Evolutionary conservation across 2,888 invertebrate genomes (phyloP).

Genomic region (Eupithecia exiguata): DNA sequence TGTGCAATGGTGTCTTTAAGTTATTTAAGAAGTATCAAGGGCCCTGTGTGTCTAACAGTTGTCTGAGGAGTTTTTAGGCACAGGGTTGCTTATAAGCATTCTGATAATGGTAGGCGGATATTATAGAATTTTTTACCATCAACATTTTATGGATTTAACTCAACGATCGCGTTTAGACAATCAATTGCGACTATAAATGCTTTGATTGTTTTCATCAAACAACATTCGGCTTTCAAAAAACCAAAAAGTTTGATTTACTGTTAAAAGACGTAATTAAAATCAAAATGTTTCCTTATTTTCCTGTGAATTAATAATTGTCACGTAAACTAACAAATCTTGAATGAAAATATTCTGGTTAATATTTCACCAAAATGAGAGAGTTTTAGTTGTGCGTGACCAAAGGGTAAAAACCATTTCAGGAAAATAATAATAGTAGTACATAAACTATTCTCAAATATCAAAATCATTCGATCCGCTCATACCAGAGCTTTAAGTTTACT

Average conservation of each 20-base stretch:
- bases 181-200: not conserved
- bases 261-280: not conserved
- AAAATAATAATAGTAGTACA: not conserved
- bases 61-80: not conserved
- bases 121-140: not conserved
- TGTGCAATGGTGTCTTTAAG: not conserved
- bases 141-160: not conserved
- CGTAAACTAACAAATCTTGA: not conserved
- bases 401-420: not conserved
- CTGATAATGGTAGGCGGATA: not conserved
- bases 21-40: not conserved
- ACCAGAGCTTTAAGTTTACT: conserved; percentile 76
- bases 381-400: not conserved
- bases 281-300: not conserved
- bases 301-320: not conserved
- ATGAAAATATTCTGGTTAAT: not conserved
- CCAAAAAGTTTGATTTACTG: not conserved
- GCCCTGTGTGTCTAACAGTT: not conserved
- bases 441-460: conserved; percentile 53
- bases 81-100: not conserved
- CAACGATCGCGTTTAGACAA: not conserved
- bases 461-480: conserved; percentile 46
- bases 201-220: not conserved
- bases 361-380: not conserved
- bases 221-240: not conserved